Base-by-base conservation (phyloP, 1,140 invertebrate genomes). In the Plectrocnemia conspersa region DNA sequence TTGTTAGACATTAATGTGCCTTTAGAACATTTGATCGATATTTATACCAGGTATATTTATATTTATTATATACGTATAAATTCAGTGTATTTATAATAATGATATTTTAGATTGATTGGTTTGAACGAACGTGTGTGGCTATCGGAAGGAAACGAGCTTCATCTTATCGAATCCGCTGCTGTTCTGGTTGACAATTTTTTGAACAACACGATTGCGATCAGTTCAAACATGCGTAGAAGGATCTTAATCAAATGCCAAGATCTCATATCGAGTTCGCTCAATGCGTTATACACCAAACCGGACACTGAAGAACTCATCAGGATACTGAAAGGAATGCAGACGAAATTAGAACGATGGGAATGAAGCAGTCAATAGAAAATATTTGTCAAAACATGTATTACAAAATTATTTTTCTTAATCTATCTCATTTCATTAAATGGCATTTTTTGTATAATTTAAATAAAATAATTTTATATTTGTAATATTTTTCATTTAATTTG, bases 121-220 rank as follows among this genome's bases (percentile, higher is more conserved):
- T 78, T 83, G 62, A 85, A 86, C 65, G 85, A 88, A 64, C 76
- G 84, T 53, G 80, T 82, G 53, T 89, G 86, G 86, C 71, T 85
- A 40, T 81, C 80, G 19, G 82, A 86, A 72, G 84, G 85, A 15
- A 85, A 88, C 64, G 85, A 89, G 70, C 83, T 84, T 68, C 85
- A 89, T 72, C 72, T 87, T 23, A 82, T 85, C 46, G 79, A 82
- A 68, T 83, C 81, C 0, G 82, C 82, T 21, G 79, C 81, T 27
- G 77, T 77, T 63, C 72, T 88, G 61, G 78, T 88, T 44, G 78
- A 77, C 35, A 73, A 77, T 32, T 80, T 86, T 55, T 76, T 81
- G 36, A 66, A 68, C 18, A 77, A 79, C 45, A 61, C 71, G 32
- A 49, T 64, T 66, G 73, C 56, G 69, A 78, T 67, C 59, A 74